Base-by-base conservation (phyloP, 2,113 vertebrate species). In the Ascaphus truei region DNA sequence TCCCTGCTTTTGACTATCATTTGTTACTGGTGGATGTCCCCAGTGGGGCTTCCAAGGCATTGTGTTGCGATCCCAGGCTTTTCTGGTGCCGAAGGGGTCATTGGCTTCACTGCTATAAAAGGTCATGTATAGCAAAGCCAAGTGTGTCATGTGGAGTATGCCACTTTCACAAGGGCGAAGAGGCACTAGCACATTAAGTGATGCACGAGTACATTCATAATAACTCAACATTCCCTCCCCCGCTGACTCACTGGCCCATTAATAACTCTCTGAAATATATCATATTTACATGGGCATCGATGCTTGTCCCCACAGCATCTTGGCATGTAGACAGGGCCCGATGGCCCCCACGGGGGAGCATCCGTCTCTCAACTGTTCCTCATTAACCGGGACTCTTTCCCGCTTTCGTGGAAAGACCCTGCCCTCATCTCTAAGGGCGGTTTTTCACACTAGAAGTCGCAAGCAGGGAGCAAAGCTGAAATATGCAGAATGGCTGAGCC, bases 331-430 rank as follows among this genome's bases (percentile, higher is more conserved):
- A 5, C 26, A 53, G 57, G 68, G 7, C 22, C 58, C 29, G 29
- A 26, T 23, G 26, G 26, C 59, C 59, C 36, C 31, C 23, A 7
- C 20, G 7, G 62, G 45, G 8, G 3, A 34, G 66, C 63, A 39
- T 37, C 48, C 16, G n/a, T 75, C 80, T 76, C 75, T 82, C 30
- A 43, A 75, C 82, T 78, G 68, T 41, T 81, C 59, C 64, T 83
- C 78, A 74, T 80, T 76, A 82, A 72, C 36, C 26, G 55, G 26
- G 63, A 62, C 58, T 48, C 73, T 77, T 39, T 22, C 45, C 64
- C 76, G 57, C 58, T 72, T 31, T 26, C 71, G 75, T 66, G 68
- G 9, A 34, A n/a, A 1, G 10, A 27, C 37, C 71, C 71, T 53
- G 63, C 61, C 61, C 62, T 72, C 45, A 48, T 50, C 57, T 55